These are phyloP conservation scores for Ficedula albicollis DNA, from an alignment of 2,797 vertebrate genomes.

Conservation along the genomic window DNA sequence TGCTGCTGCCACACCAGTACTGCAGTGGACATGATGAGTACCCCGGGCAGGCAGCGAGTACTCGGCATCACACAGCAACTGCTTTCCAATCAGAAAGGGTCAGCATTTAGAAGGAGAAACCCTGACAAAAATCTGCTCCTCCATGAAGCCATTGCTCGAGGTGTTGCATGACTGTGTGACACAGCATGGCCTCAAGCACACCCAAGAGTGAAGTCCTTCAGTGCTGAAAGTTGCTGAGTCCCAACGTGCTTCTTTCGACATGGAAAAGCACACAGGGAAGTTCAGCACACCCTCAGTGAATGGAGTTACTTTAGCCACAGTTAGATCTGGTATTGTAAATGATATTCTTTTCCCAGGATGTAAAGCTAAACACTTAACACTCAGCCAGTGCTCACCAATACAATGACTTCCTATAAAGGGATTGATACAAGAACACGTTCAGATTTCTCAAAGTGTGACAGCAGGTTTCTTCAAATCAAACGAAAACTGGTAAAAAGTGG, in stretches of 20 bases:
- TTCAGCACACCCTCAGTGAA: background rate
- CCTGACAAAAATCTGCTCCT: background rate
- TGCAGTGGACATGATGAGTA: background rate
- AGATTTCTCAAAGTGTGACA: background rate
- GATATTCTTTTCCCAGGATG: background rate
- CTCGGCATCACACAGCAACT: background rate
- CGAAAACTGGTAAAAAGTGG: background rate
- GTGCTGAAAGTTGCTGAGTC: background rate
- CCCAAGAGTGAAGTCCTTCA: background rate
- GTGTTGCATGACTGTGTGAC: background rate
- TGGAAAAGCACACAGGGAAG: background rate
- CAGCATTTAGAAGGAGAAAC: constrained; percentile 2
- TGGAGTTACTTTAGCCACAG: background rate
- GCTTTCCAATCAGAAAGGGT: background rate
- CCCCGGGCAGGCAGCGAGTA: background rate
- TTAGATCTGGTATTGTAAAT: background rate
- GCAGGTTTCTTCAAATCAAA: background rate
- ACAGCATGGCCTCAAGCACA: background rate
- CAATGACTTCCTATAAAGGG: background rate
- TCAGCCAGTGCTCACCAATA: background rate
- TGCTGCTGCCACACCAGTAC: background rate
- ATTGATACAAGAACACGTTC: background rate
- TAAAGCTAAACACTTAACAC: background rate
- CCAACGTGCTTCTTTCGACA: background rate
- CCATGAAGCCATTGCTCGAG: background rate